A percentile compares a stretch with the other conserved stretches of the same genome.
Evolutionary conservation across 2,888 invertebrate genomes (phyloP).

Genomic region (Eretmocerus hayati): DNA sequence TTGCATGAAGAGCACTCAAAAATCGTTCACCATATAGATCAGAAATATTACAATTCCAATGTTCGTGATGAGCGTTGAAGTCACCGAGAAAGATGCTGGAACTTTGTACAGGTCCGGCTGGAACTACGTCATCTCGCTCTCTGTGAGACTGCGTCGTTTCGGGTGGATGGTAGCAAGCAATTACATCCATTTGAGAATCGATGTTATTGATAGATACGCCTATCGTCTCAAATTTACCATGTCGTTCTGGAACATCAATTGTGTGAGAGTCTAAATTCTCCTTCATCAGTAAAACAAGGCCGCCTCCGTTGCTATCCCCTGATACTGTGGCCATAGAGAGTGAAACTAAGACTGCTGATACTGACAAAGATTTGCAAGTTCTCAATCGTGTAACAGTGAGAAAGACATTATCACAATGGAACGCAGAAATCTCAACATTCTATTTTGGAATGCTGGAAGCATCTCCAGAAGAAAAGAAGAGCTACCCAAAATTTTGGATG

Average conservation of each 20-base stretch:
- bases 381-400: too few species aligned
- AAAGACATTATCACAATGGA: too few species aligned
- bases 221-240: not conserved
- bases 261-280: not conserved
- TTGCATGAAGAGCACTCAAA: not conserved
- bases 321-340: too few species aligned
- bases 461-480: not conserved
- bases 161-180: not conserved
- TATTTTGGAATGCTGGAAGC: too few species aligned
- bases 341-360: too few species aligned
- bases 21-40: constrained; percentile 1
- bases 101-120: too few species aligned
- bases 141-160: not conserved
- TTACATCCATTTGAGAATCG: not conserved
- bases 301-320: too few species aligned
- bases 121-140: not conserved
- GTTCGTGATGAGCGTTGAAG: too few species aligned
- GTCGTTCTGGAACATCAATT: not conserved
- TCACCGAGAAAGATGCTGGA: too few species aligned
- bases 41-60: constrained; percentile 3
- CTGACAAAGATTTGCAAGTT: not conserved
- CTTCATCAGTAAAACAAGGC: too few species aligned
- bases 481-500: too few species aligned
- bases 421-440: too few species aligned
- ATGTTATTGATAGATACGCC: not conserved